Evolutionary conservation across 2,113 vertebrate genomes (phyloP).

Genomic region (Athene noctua): DNA sequence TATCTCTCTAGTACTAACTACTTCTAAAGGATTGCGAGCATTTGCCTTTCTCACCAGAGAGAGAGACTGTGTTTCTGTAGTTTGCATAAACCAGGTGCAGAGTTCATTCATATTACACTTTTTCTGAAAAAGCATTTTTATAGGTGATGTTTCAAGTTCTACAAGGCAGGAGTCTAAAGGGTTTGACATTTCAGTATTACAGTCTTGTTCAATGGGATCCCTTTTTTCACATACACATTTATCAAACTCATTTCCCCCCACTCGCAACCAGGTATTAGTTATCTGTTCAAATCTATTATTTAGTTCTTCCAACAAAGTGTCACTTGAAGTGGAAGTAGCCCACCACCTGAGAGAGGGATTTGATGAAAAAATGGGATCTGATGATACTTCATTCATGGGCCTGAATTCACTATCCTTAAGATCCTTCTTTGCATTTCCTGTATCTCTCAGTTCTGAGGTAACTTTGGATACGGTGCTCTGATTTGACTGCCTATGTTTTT

Average conservation of each 20-base stretch:
- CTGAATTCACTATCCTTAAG: slow-evolving; percentile 59
- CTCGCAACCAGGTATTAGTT: slow-evolving; percentile 89
- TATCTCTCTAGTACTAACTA: slow-evolving; percentile 81
- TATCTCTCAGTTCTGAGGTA: slow-evolving; percentile 52
- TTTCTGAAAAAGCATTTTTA: slow-evolving; percentile 90
- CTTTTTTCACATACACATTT: slow-evolving; percentile 61
- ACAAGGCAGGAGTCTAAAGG: slow-evolving; percentile 74
- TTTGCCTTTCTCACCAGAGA: slow-evolving; percentile 90
- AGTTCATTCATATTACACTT: slow-evolving; percentile 89
- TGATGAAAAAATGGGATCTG: slow-evolving; percentile 83
- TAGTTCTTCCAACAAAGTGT: slow-evolving; percentile 84
- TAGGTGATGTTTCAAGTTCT: slow-evolving; percentile 80
- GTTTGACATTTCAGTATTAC: slow-evolving; percentile 63
- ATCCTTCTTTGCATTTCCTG: slow-evolving; percentile 38
- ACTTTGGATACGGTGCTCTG: slow-evolving; percentile 65
- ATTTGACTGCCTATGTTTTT: slow-evolving; percentile 68
- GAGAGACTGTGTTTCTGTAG: slow-evolving; percentile 95
- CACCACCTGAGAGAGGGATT: slow-evolving; percentile 88
- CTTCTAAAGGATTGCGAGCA: slow-evolving; percentile 85
- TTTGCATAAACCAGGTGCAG: slow-evolving; percentile 97
- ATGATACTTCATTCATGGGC: slow-evolving; percentile 74
- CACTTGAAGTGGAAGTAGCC: slow-evolving; percentile 82
- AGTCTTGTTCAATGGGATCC: slow-evolving; percentile 49
- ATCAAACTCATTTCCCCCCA: slow-evolving; percentile 71
- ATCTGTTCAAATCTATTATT: slow-evolving; percentile 85